Percentiles rank a stretch among this genome's conserved stretches.
phyloP scores from a whole-genome alignment of 37 sponge, comb jelly and placozoan species.

The Diacarnus erythraeanus region DNA sequence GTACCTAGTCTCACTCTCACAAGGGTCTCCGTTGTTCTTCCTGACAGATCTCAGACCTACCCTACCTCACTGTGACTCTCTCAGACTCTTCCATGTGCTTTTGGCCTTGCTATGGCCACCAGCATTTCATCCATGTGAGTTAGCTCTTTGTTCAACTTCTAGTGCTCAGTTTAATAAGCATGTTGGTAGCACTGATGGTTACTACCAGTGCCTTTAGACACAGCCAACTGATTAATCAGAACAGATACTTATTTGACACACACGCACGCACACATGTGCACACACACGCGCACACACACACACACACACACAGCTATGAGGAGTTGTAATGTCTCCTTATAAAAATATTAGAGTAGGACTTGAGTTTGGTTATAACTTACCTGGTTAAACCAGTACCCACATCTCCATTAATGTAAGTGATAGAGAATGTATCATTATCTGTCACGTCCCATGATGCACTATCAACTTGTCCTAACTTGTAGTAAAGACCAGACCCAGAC shows the following conservation, averaged over 20 bases:
- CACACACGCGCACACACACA: neutral
- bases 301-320: neutral
- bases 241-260: neutral
- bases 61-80: slow-evolving; percentile 34
- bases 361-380: no score
- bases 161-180: no score
- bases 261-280: neutral
- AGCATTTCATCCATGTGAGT: neutral
- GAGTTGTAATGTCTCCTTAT: no score
- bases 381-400: no score
- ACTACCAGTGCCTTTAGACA: neutral
- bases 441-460: no score
- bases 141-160: neutral
- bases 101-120: no score
- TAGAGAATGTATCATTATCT: no score
- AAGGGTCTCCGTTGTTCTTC: neutral
- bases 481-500: no score
- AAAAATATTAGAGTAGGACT: no score
- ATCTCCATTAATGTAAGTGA: no score
- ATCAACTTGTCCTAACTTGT: no score
- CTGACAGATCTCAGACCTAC: slow-evolving; percentile 26
- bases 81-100: slow-evolving; percentile 7
- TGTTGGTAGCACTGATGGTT: neutral
- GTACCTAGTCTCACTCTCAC: slow-evolving; percentile 5
- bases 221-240: neutral